Conservation (phyloP, 2,888 invertebrate species). For the Hedychridium roseum region DNA sequence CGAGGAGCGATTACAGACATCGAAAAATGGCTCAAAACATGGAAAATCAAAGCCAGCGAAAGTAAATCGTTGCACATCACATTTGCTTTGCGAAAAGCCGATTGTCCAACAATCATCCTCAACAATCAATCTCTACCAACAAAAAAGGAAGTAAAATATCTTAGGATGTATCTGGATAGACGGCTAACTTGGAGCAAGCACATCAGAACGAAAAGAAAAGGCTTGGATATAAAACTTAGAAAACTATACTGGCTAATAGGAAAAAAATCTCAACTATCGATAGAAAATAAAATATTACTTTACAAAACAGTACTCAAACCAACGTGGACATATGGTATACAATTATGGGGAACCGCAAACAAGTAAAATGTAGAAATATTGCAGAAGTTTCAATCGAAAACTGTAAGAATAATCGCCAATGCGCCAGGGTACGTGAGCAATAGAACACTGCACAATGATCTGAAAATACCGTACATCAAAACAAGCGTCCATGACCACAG, state of each 20-base stretch:
- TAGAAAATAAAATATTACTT: constrained; percentile 14
- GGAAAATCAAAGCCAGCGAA: constrained; percentile 30
- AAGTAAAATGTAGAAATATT: constrained; percentile 25
- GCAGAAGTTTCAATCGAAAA: constrained; percentile 23
- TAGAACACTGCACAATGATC: constrained; percentile 4
- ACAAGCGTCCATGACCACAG: constrained; percentile 1
- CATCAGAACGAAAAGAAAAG: constrained; percentile 21
- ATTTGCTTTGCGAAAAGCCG: constrained; percentile 27
- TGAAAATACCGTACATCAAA: constrained; percentile 4
- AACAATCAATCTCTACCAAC: constrained; percentile 19
- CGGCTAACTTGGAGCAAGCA: constrained; percentile 28
- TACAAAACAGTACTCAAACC: constrained; percentile 24
- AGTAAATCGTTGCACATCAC: constrained; percentile 35
- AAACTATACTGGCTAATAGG: constrained; percentile 23
- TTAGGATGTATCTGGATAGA: too few relatives aligned
- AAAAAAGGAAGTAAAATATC: too few relatives aligned
- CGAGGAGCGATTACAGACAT: constrained; percentile 17
- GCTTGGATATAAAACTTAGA: constrained; percentile 11
- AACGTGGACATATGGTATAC: constrained; percentile 20
- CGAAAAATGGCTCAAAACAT: constrained; percentile 27
- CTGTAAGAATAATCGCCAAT: constrained; percentile 11
- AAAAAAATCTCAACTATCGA: constrained; percentile 17
- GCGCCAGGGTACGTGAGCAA: constrained; percentile 19
- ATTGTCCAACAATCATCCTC: constrained; percentile 13
- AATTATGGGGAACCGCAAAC: constrained; percentile 22